Evolutionary conservation across 2,797 vertebrate genomes (phyloP), one percentile per base, ranked within the genome.

Genomic region (Micrastur ruficollis): DNA sequence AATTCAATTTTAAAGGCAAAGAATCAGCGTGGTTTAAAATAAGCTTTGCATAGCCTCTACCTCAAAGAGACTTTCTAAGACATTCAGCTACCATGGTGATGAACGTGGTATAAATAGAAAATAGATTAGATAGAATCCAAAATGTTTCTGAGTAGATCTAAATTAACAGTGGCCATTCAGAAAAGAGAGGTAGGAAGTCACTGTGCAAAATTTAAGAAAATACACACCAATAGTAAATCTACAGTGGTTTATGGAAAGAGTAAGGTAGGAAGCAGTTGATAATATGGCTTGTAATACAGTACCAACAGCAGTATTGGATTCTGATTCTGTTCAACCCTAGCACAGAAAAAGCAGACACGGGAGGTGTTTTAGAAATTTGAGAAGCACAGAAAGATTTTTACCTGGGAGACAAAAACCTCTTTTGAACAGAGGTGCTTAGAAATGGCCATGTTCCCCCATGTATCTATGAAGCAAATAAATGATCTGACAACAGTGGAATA

Each of bases 41-140:
- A 95, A 94, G 95, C 84, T 93, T 92, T 85, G 56, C 92, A 78
- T 38, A 95, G 84, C 21, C 68, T 95, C 72, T 89, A 93, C 89
- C 94, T 97, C 96, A 92, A 91, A 93, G 89, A 82, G 40, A 87
- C 89, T 91, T 95, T 91, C 72, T 86, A 91, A 95, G 81, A 92
- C 92, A 93, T 93, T 95, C 94, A 88, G 97, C 97, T 97, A 88
- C 96, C 97, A 97, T 97, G 97, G 97, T 96, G 97, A 97, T 96
- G 93, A 95, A 85, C 61, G 81, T 70, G 86, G 40, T 97, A 97
- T 93, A 96, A 96, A 96, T 96, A 97, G 95, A 94, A 97, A 94
- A 80, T 47, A 86, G 93, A 95, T 95, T 87, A 97, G 93, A 92
- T 76, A 92, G 74, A 94, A 94, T 90, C 78, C 83, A 87, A 90